phyloP scores from a whole-genome alignment of 2,888 invertebrate species.

The Apotomis betuletana region DNA sequence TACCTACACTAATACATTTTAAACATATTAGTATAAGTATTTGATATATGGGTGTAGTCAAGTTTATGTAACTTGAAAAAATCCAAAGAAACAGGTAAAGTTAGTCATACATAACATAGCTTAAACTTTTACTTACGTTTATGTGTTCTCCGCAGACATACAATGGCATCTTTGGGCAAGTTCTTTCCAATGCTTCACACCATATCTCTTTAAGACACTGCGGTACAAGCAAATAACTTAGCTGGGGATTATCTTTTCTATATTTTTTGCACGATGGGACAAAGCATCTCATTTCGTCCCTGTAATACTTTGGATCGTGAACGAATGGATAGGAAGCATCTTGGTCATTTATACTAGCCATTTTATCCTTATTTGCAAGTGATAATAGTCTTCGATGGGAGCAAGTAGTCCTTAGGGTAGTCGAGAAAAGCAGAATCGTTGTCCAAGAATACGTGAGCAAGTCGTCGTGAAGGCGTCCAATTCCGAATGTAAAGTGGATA shows the following conservation, averaged over 20 bases:
- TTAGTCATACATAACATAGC: neutral
- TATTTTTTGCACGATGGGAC: too few species aligned
- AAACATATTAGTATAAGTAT: too few species aligned
- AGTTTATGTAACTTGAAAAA: too few species aligned
- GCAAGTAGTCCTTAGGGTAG: neutral
- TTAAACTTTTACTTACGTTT: slow-evolving; percentile 9
- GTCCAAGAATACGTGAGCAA: neutral
- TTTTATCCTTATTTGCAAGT: too few species aligned
- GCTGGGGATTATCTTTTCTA: neutral
- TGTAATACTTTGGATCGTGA: too few species aligned
- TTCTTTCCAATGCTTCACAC: slow-evolving; percentile 5
- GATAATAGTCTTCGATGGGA: too few species aligned
- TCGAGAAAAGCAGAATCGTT: slow-evolving; percentile 8
- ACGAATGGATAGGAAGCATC: too few species aligned
- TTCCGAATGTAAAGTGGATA: neutral
- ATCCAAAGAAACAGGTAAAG: too few species aligned
- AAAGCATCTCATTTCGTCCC: too few species aligned
- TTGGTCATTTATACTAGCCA: too few species aligned
- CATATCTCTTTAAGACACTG: slow-evolving; percentile 2
- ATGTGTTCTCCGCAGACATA: slow-evolving; percentile 7
- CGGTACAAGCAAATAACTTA: slow-evolving; percentile 2
- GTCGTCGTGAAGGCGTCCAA: neutral
- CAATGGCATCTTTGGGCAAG: slow-evolving; percentile 7
- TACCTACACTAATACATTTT: too few species aligned
- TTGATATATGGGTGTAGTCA: too few species aligned